Evolutionary conservation across 2,113 vertebrate species (phyloP).

Genomic region (Lichenostomus cassidix): DNA sequence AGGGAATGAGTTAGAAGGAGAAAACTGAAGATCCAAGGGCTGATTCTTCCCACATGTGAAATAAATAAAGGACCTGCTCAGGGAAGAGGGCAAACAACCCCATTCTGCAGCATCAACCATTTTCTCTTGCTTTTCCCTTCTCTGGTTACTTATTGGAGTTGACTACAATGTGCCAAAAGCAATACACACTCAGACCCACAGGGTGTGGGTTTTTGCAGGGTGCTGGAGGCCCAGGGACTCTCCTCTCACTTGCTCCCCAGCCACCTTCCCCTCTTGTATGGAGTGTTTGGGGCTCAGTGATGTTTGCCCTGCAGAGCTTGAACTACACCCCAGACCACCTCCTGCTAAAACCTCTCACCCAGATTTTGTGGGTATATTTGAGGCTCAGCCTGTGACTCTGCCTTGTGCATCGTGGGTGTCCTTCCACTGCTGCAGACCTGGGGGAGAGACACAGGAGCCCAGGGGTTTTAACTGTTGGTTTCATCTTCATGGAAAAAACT

Average conservation of each 20-base stretch:
- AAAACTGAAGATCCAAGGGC: background rate
- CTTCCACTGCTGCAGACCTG: background rate
- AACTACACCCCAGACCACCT: background rate
- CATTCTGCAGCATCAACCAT: background rate
- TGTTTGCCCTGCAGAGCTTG: background rate
- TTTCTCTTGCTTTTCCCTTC: background rate
- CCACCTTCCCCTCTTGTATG: background rate
- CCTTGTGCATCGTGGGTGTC: background rate
- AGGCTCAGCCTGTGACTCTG: background rate
- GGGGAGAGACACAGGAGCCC: rapidly evolving
- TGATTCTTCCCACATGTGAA: conserved; percentile 8
- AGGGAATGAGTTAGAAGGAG: background rate
- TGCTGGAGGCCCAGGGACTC: background rate
- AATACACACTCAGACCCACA: rapidly evolving
- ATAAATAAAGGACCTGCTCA: background rate
- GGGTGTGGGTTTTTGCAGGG: background rate
- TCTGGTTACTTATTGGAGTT: background rate
- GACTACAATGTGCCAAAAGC: background rate
- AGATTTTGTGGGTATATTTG: background rate
- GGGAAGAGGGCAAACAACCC: background rate
- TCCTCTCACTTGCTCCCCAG: rapidly evolving
- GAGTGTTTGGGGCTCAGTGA: background rate
- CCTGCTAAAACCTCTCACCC: background rate
- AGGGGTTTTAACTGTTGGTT: background rate
- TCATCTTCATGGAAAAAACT: background rate